Percentiles rank a stretch among this genome's conserved stretches.
Conservation (phyloP, 2,113 vertebrate genomes). For the Pica pica region DNA sequence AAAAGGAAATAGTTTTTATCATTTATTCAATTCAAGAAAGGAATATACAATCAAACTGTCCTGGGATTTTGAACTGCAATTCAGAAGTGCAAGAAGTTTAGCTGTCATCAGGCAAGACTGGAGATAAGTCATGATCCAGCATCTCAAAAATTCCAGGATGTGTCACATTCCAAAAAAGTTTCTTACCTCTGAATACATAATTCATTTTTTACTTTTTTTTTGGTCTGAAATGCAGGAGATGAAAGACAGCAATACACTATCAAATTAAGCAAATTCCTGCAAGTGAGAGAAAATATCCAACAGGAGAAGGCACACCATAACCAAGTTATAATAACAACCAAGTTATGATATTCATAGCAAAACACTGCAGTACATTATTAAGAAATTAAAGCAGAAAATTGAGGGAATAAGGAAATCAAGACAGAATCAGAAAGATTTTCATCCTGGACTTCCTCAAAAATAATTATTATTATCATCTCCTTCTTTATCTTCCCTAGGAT, state of each 20-base stretch:
- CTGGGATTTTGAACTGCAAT: not conserved
- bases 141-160: not conserved
- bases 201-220: not conserved
- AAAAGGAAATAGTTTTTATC: accelerated
- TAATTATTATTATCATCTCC: not conserved
- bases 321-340: not conserved
- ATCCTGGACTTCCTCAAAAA: not conserved
- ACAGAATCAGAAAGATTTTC: not conserved
- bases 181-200: not conserved
- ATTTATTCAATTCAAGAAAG: not conserved
- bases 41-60: not conserved
- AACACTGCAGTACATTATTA: not conserved
- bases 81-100: not conserved
- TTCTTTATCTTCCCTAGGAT: not conserved
- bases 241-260: not conserved
- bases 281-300: not conserved
- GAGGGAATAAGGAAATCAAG: not conserved
- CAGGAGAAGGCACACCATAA: not conserved
- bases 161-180: not conserved
- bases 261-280: not conserved
- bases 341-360: not conserved
- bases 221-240: not conserved
- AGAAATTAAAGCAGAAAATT: not conserved
- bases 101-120: not conserved
- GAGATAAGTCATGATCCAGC: not conserved